A percentile compares a stretch with the other conserved stretches of the same genome.
phyloP scores from a whole-genome alignment of 2,888 invertebrate species.

The Cenopis cana region DNA sequence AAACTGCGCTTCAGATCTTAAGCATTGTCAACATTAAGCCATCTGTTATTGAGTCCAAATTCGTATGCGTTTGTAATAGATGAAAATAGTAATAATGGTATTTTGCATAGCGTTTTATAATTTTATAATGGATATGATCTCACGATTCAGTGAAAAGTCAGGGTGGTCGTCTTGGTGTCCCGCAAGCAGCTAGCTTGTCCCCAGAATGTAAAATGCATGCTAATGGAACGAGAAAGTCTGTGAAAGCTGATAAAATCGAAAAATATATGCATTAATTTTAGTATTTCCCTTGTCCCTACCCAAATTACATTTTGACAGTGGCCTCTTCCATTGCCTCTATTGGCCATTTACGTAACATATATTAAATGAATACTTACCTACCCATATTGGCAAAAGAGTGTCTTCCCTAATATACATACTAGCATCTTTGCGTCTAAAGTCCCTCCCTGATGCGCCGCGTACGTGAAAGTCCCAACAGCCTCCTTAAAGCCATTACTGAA shows the following conservation, averaged over 20 bases:
- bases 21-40: conserved; percentile 7
- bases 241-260: not conserved
- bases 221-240: not conserved
- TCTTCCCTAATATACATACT: too few relatives aligned
- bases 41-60: not conserved
- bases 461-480: too few relatives aligned
- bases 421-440: too few relatives aligned
- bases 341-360: not conserved
- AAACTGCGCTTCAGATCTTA: not conserved
- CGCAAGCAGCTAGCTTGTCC: not conserved
- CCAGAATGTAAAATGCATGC: not conserved
- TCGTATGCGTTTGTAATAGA: not conserved
- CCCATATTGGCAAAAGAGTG: not conserved
- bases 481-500: too few relatives aligned
- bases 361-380: too few relatives aligned
- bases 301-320: not conserved
- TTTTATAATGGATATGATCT: too few relatives aligned
- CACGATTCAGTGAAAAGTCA: conserved; percentile 5
- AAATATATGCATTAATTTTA: not conserved
- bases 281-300: too few relatives aligned
- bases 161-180: conserved; percentile 24
- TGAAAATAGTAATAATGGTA: conserved; percentile 26
- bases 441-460: too few relatives aligned
- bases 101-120: conserved; percentile 25
- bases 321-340: not conserved